Evolutionary conservation across 1,140 invertebrate species (phyloP).

Genomic region (Prorops nasuta): DNA sequence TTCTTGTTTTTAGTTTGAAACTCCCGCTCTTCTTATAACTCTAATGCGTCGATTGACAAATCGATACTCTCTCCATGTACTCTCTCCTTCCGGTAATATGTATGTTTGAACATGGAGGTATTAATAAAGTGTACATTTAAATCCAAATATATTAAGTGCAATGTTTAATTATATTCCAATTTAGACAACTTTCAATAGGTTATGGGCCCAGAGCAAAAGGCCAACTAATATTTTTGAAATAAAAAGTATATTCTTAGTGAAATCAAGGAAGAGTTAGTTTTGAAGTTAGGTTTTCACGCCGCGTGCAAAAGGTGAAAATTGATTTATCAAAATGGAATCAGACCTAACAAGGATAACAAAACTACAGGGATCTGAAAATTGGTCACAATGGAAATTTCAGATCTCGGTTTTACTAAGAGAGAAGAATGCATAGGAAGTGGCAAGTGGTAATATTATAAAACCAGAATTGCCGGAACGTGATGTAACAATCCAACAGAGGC

Average conservation of each 20-base stretch:
- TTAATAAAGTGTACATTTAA: no score
- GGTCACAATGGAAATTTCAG: neutral
- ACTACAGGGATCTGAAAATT: neutral
- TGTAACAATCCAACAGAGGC: neutral
- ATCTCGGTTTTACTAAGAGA: neutral
- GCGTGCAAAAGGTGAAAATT: neutral
- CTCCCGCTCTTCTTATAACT: no score
- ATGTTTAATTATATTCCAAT: no score
- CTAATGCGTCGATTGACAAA: no score
- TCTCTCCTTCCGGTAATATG: no score
- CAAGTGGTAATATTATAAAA: no score
- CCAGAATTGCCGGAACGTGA: no score
- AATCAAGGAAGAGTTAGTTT: neutral
- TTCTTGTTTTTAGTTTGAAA: no score
- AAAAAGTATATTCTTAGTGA: no score
- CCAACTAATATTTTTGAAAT: neutral
- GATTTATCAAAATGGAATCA: neutral
- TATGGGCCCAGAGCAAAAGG: neutral
- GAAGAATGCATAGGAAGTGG: neutral
- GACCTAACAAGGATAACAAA: neutral
- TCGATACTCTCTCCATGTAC: no score
- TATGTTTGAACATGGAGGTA: no score
- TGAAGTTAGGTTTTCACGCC: neutral
- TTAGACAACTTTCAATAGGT: neutral
- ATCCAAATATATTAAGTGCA: no score